These are phyloP conservation scores for Aethina tumida DNA, from an alignment of 1,140 invertebrate species.

Conservation along the genomic window DNA sequence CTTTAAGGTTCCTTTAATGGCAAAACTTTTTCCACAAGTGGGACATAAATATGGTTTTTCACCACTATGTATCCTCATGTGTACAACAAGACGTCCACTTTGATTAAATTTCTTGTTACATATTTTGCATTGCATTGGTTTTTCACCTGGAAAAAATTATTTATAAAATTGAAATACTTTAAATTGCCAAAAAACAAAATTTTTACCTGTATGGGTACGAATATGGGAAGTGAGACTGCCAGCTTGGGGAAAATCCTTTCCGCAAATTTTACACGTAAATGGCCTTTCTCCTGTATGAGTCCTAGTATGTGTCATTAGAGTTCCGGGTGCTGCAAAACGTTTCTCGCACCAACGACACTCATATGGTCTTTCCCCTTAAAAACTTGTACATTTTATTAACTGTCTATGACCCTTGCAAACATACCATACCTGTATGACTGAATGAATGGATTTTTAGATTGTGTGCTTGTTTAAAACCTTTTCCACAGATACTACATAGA, in stretches of 20 bases:
- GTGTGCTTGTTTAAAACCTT: slow-evolving; percentile 55
- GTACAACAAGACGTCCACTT: slow-evolving; percentile 27
- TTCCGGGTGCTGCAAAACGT: slow-evolving; percentile 21
- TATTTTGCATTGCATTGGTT: slow-evolving; percentile 36
- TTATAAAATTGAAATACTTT: too few species aligned
- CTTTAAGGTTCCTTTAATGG: slow-evolving; percentile 53
- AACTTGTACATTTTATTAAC: not conserved
- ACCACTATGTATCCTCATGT: slow-evolving; percentile 37
- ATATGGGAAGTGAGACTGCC: slow-evolving; percentile 38
- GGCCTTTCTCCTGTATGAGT: slow-evolving; percentile 40
- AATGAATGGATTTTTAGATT: slow-evolving; percentile 50
- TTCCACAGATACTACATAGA: slow-evolving; percentile 62
- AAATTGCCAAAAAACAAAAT: too few species aligned
- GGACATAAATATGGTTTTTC: slow-evolving; percentile 29
- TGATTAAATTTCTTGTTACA: slow-evolving; percentile 48
- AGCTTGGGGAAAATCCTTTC: slow-evolving; percentile 27
- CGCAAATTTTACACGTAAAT: slow-evolving; percentile 33
- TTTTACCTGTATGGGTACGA: slow-evolving; percentile 38
- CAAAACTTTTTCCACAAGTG: slow-evolving; percentile 46
- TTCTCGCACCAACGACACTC: slow-evolving; percentile 34
- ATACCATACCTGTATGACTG: slow-evolving; percentile 31
- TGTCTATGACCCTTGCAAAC: slow-evolving; percentile 13
- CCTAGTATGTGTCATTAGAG: slow-evolving; percentile 23
- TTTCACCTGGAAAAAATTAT: too few species aligned
- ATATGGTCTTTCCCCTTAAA: slow-evolving; percentile 33